These are phyloP conservation scores for Aphaenogaster ashmeadi DNA, from an alignment of 1,140 invertebrate genomes.

Conservation along the genomic window DNA sequence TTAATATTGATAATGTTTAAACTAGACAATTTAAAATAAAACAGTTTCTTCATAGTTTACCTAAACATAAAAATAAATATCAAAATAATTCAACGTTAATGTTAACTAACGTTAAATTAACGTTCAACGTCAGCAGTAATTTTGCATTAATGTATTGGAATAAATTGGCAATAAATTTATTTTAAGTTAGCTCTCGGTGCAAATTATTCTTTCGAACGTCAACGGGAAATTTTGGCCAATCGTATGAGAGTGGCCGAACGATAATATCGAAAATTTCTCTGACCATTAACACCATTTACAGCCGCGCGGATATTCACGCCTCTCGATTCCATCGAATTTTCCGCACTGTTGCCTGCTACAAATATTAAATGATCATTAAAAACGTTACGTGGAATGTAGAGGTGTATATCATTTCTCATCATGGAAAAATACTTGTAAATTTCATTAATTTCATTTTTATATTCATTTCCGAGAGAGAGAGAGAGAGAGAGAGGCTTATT, in stretches of 20 bases:
- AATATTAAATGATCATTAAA: conserved; percentile 61
- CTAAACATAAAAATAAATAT: background rate
- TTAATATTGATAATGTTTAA: background rate
- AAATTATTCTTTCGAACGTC: conserved; percentile 52
- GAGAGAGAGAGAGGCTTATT: background rate
- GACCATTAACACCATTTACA: conserved; percentile 58
- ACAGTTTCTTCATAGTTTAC: background rate
- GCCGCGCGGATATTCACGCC: conserved; percentile 42
- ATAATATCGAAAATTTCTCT: conserved; percentile 56
- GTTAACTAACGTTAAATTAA: background rate
- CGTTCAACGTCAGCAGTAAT: background rate
- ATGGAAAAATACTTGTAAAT: conserved; percentile 24
- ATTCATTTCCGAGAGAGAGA: background rate
- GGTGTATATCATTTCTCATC: conserved; percentile 14
- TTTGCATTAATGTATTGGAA: conserved; percentile 12
- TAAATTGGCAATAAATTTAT: conserved; percentile 45
- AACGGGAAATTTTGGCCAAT: conserved; percentile 38
- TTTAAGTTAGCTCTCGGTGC: conserved; percentile 29
- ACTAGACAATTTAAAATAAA: background rate
- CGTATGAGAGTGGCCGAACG: conserved; percentile 12
- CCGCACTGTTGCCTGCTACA: conserved; percentile 42
- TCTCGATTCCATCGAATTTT: conserved; percentile 58
- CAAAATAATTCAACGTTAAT: background rate
- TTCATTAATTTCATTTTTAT: conserved; percentile 49
- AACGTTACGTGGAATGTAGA: conserved; percentile 14